These are phyloP conservation scores for Acridotheres tristis DNA, from an alignment of 2,797 vertebrate genomes.

Conservation along the genomic window DNA sequence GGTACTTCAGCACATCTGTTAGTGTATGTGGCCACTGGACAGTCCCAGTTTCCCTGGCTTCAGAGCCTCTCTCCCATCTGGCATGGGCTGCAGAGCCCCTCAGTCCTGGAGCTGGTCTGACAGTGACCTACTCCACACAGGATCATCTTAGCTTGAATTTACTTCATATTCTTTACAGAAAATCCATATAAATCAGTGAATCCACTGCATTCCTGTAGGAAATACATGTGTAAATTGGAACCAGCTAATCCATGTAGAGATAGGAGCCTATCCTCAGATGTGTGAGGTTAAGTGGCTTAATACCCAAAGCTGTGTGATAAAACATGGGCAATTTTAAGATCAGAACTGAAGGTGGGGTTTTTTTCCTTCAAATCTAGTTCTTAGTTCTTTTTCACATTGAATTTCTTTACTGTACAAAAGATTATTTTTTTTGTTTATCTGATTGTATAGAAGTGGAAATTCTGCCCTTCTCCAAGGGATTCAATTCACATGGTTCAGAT, in stretches of 20 bases:
- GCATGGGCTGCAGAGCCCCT: background rate
- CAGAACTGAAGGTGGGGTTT: background rate
- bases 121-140: accelerated
- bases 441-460: conserved; percentile 5
- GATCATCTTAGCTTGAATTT: background rate
- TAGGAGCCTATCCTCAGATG: background rate
- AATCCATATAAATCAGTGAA: background rate
- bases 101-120: background rate
- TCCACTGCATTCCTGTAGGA: background rate
- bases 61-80: background rate
- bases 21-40: background rate
- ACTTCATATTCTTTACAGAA: background rate
- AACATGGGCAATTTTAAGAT: background rate
- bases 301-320: background rate
- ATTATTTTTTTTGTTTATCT: background rate
- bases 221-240: background rate
- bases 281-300: background rate
- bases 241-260: background rate
- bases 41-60: background rate
- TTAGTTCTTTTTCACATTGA: background rate
- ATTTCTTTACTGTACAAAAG: background rate
- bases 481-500: conserved; percentile 30
- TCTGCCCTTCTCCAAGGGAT: conserved; percentile 7
- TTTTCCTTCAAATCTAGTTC: background rate
- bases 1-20: accelerated